Evolutionary conservation across 2,113 vertebrate genomes (phyloP), one percentile per base, ranked within the genome.

Genomic region (Sminthopsis crassicaudata): DNA sequence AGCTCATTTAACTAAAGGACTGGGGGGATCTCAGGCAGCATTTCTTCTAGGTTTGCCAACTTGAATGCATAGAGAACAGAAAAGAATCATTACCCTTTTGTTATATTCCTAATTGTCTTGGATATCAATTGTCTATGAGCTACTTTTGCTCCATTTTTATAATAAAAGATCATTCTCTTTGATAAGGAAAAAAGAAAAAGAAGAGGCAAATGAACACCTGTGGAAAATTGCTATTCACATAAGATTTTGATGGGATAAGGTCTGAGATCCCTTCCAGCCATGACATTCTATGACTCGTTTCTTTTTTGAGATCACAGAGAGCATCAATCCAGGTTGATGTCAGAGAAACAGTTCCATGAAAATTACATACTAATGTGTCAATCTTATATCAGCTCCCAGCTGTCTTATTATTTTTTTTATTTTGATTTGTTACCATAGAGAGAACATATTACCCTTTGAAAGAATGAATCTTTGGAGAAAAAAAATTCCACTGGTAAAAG

Each of bases 401-500:
- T 48, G 24, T 50, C 52, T 10, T 93, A 19, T 46, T 23, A 51
- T 95, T 96, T 57, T 92, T 96, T 95, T 95, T 67, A 90, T 93
- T 94, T 96, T 93, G 46, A 57, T 92, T 16, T 48, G 14, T 94
- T 91, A 91, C 24, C 10, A 46, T 51, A 94, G 95, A 26, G 55
- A 55, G 0, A 57, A 0, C 30, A 89, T 26, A 94, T 96, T 96
- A 25, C n/a, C 60, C 92, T 53, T 5, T 93, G 36, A 92, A 8
- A 94, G 50, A 96, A 95, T 46, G 54, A 89, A 95, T 94, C 50
- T 92, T 95, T 95, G 94, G 42, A 91, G 55, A 94, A 96, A 98
- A 97, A 95, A 97, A 97, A 97, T 96, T 67, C 94, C 91, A 67
- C 24, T n/a, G 51, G 42, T 92, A 94, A 96, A 98, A 95, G 14